phyloP scores from a whole-genome alignment of 1,140 invertebrate species.

The Drosophila sulfurigaster region DNA sequence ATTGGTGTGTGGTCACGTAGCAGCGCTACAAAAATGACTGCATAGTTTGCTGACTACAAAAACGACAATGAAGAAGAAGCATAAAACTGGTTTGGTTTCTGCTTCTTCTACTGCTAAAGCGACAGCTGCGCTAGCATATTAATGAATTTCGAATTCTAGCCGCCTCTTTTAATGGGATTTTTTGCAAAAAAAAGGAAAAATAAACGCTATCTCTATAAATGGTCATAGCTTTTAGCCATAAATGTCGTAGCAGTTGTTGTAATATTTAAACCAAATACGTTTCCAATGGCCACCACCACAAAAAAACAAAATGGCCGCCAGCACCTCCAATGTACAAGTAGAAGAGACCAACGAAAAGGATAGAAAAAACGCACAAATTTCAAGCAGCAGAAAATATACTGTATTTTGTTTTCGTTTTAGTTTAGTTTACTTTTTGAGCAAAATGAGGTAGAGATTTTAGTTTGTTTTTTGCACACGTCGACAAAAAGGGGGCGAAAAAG shows the following conservation, averaged over 20 bases:
- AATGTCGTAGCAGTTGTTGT: conserved; percentile 42
- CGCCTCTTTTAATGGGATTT: conserved; percentile 67
- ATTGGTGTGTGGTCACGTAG: conserved; percentile 71
- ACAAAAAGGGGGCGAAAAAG: conserved; percentile 31
- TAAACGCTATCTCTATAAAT: conserved; percentile 52
- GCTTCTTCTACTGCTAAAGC: conserved; percentile 36
- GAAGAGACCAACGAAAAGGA: conserved; percentile 11
- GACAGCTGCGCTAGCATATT: conserved; percentile 50
- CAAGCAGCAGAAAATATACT: conserved; percentile 25
- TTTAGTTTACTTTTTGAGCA: conserved; percentile 20
- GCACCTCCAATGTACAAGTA: conserved; percentile 5
- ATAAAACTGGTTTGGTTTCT: conserved; percentile 63
- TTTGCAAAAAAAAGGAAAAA: conserved; percentile 30
- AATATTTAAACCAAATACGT: conserved; percentile 55
- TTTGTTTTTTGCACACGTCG: conserved; percentile 53
- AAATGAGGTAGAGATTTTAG: conserved; percentile 41
- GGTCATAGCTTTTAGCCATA: conserved; percentile 53
- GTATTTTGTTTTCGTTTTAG: conserved; percentile 24
- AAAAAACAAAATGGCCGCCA: conserved; percentile 41
- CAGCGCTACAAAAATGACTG: conserved; percentile 63
- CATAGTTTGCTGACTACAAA: conserved; percentile 59
- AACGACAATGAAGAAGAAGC: conserved; percentile 19
- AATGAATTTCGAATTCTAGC: conserved; percentile 67
- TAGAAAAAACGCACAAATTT: conserved; percentile 35
- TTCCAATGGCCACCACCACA: conserved; percentile 13